Evolutionary conservation across 2,797 vertebrate species (phyloP).

Genomic region (Cygnus olor): DNA sequence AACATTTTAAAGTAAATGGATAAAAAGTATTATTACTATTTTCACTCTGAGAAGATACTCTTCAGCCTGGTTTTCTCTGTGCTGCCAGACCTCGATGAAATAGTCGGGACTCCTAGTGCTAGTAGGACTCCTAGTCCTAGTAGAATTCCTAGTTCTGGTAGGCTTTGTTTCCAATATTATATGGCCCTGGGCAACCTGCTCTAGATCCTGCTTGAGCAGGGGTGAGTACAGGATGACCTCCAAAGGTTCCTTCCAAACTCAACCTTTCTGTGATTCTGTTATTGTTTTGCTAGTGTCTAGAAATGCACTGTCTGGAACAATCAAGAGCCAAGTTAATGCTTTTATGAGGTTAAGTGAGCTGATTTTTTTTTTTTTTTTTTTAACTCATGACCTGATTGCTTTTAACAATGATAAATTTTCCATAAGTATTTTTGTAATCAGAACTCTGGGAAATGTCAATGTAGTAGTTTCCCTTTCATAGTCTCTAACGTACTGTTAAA

Average conservation of each 20-base stretch:
- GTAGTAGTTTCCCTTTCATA: neutral
- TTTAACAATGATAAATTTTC: neutral
- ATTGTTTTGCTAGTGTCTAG: neutral
- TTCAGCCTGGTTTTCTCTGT: neutral
- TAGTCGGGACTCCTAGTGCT: neutral
- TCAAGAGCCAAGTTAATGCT: neutral
- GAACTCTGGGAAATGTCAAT: neutral
- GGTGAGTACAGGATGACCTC: neutral
- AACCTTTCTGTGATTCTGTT: neutral
- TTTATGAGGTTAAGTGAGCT: neutral
- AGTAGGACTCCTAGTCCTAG: neutral
- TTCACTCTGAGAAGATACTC: neutral
- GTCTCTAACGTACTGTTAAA: neutral
- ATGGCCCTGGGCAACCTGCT: neutral
- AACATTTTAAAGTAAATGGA: neutral
- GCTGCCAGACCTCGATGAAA: neutral
- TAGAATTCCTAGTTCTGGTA: fast-evolving
- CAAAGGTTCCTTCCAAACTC: neutral
- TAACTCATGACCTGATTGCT: neutral
- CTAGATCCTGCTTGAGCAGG: neutral
- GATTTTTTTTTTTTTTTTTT: neutral
- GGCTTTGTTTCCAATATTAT: neutral
- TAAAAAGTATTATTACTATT: neutral
- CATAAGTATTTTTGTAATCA: neutral
- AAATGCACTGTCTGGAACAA: neutral